A percentile compares a stretch with the other conserved stretches of the same genome.
Evolutionary conservation across 2,888 invertebrate genomes (phyloP).

Genomic region (Masnerella sp.): DNA sequence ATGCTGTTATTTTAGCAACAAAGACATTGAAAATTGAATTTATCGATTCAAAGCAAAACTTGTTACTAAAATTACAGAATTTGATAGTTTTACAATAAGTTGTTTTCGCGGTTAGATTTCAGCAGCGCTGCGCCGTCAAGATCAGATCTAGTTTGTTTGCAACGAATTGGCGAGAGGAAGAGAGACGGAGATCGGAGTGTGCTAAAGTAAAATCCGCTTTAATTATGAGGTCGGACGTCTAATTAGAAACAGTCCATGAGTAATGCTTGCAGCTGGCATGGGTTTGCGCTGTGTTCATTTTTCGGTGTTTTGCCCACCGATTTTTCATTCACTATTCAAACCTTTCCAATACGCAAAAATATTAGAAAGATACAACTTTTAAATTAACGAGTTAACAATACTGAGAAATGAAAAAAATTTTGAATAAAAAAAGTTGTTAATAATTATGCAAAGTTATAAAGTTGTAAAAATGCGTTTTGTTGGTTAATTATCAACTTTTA

Average conservation of each 20-base stretch:
- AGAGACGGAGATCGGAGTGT: conserved; percentile 43
- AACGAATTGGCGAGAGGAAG: conserved; percentile 41
- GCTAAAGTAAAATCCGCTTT: conserved; percentile 65
- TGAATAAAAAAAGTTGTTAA: too few species aligned
- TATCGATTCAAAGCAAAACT: too few species aligned
- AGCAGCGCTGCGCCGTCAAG: conserved; percentile 53
- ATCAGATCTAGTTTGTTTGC: conserved; percentile 53
- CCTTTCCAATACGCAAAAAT: too few species aligned
- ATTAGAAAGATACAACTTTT: too few species aligned
- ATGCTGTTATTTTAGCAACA: too few species aligned
- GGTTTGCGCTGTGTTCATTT: conserved; percentile 60
- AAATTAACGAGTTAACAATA: background rate
- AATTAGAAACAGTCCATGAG: conserved; percentile 65
- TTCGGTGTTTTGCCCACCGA: conserved; percentile 60
- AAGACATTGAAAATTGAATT: too few species aligned
- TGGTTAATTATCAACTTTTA: too few species aligned
- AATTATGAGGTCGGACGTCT: conserved; percentile 66
- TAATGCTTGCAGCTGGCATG: conserved; percentile 57
- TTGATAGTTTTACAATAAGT: too few species aligned
- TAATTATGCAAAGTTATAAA: too few species aligned
- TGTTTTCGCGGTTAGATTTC: conserved; percentile 32
- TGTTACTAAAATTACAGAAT: too few species aligned
- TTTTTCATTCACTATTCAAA: conserved; percentile 53
- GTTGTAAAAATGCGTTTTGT: too few species aligned
- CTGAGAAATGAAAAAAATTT: background rate